Conservation (phyloP, 2,888 invertebrate genomes). For the Cantharis flavilabris region DNA sequence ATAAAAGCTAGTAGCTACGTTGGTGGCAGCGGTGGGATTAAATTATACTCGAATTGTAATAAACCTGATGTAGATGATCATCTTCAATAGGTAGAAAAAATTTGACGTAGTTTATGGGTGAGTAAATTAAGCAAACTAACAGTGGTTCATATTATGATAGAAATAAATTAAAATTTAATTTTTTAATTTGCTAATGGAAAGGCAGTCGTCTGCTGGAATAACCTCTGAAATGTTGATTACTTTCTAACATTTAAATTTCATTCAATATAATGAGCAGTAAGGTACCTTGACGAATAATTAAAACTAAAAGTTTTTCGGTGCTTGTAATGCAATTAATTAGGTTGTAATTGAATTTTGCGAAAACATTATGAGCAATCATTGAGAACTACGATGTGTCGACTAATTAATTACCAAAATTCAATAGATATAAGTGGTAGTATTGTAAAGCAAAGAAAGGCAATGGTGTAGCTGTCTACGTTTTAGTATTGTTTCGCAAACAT, state of each 20-base stretch:
- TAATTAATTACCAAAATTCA: slow-evolving; percentile 24
- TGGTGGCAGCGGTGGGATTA: too few species aligned
- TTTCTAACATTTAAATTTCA: background rate
- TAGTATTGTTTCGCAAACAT: slow-evolving; percentile 30
- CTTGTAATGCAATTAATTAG: slow-evolving; percentile 10
- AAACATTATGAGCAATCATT: slow-evolving; percentile 14
- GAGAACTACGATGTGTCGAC: slow-evolving; percentile 14
- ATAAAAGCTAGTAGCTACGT: too few species aligned
- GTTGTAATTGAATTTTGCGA: slow-evolving; percentile 18
- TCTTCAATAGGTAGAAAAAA: background rate
- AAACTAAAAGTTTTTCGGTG: background rate
- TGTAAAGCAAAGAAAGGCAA: slow-evolving; percentile 20
- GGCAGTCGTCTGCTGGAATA: background rate
- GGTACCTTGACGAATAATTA: background rate
- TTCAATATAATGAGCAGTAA: background rate
- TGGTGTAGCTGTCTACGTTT: slow-evolving; percentile 28
- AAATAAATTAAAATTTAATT: background rate
- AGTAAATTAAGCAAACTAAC: background rate
- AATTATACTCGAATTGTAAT: too few species aligned
- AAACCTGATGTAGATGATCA: too few species aligned
- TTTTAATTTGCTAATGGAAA: background rate
- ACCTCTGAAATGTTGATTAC: background rate
- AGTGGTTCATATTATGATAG: background rate
- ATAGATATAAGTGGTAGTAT: slow-evolving; percentile 27
- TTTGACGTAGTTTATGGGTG: background rate